Evolutionary conservation across 30 jellyfish, hydroid and myxozoan genomes (phyloP).

Genomic region (Morbakka virulenta): DNA sequence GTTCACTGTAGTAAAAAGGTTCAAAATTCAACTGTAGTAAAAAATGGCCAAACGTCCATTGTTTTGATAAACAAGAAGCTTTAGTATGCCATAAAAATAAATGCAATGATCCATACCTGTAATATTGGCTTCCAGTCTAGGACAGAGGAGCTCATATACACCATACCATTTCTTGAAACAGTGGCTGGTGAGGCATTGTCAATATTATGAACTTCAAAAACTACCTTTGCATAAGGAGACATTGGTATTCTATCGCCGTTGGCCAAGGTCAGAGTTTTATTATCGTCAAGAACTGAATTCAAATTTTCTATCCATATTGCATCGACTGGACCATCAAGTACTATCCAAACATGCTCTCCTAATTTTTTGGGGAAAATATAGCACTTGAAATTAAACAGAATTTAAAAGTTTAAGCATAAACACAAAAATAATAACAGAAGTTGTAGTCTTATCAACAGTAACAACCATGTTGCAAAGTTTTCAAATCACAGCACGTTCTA

Average conservation of each 20-base stretch:
- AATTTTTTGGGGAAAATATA: no score
- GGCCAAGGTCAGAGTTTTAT: constrained; percentile 88
- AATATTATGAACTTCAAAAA: constrained; percentile 89
- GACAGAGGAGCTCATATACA: constrained; percentile 93
- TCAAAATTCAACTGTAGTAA: no score
- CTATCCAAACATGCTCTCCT: constrained; percentile 93
- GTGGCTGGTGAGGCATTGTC: constrained; percentile 98
- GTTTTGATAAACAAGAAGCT: neutral
- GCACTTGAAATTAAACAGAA: no score
- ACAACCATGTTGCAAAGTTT: no score
- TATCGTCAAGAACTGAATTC: constrained; percentile 90
- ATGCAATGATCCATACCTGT: constrained; percentile 36
- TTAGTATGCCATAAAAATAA: neutral
- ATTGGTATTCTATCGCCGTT: constrained; percentile 96
- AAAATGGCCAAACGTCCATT: no score
- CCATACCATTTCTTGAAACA: constrained; percentile 95
- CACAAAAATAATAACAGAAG: no score
- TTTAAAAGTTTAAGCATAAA: no score
- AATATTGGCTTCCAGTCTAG: constrained; percentile 87
- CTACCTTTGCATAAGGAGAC: constrained; percentile 87
- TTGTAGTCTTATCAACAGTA: no score
- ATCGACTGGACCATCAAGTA: constrained; percentile 96
- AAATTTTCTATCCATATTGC: constrained; percentile 96
- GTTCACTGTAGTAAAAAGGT: no score
- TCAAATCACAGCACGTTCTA: no score